Base-by-base conservation (phyloP, 2,797 vertebrate genomes). In the Simalia tracyae region DNA sequence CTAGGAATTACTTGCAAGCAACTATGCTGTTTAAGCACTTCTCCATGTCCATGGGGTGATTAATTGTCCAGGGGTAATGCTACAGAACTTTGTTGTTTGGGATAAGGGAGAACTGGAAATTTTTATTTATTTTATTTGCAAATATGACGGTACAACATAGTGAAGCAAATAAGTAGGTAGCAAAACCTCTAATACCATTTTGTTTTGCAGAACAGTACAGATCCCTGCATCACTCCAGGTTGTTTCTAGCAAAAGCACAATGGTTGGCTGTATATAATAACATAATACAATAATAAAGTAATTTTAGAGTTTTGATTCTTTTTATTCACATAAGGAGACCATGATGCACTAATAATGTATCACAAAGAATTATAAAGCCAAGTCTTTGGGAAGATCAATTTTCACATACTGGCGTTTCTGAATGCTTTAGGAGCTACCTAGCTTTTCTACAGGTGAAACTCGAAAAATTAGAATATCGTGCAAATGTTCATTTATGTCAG, bases 191-290 rank as follows among this genome's bases (percentile, higher is more conserved):
- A 60, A 91, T 76, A 42, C 54, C 86, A 15, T 72, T 68, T 57
- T 84, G n/a, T 91, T 26, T 85, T 57, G 12, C 28, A 72, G 84
- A 84, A 50, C 24, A 61, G 42, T 87, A 14, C 14, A 22, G 61
- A 56, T 14, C 17, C 8, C 46, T 66, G 6, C 12, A 86, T 57
- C 68, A 42, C 14, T 10, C 36, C 24, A 84, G 22, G 36, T 26
- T 84, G 59, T 28, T 90, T 84, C 59, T 59, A 81, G 26, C n/a
- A 59, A 15, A 63, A 22, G 15, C 46, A 87, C 22, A 12, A 17
- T 60, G n/a, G 24, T 5, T 87, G 90, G n/a, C 72, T 92, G 64
- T 94, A n/a, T 57, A 9, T 57, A 93, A 81, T 5, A 68, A 86
- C 59, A 90, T 0, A 0, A 91, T 84, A 93, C 46, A 31, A 84